A percentile compares a stretch with the other conserved stretches of the same genome.
These are phyloP conservation scores for Azemiops feae DNA, from an alignment of 2,113 vertebrate species.

Conservation along the genomic window DNA sequence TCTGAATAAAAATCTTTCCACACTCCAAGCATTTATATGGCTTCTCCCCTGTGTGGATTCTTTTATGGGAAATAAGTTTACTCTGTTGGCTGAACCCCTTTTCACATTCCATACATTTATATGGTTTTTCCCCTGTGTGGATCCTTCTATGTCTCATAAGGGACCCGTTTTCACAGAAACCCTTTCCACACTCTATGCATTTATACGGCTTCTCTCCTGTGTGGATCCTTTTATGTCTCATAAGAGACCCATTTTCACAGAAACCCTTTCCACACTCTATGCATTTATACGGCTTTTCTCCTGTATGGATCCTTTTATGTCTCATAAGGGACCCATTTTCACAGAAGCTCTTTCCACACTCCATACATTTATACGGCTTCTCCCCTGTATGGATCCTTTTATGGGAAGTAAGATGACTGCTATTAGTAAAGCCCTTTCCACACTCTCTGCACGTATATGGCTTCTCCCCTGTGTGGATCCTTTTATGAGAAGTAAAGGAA, in stretches of 20 bases:
- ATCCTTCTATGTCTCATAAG: neutral
- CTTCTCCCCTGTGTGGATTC: neutral
- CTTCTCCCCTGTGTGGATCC: neutral
- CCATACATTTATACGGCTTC: neutral
- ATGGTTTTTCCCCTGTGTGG: neutral
- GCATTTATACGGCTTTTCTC: neutral
- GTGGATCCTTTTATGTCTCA: neutral
- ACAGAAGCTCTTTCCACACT: neutral
- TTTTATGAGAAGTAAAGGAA: neutral
- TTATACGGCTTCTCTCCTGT: neutral
- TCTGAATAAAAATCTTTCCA: neutral
- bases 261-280: neutral
- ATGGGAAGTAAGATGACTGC: neutral
- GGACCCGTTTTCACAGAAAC: neutral
- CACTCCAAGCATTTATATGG: neutral
- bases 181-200: neutral
- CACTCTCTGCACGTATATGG: neutral
- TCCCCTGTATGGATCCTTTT: neutral
- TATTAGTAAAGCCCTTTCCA: neutral
- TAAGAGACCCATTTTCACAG: neutral
- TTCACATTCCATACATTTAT: neutral
- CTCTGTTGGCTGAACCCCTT: neutral
- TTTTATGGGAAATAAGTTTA: neutral
- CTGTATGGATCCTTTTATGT: neutral
- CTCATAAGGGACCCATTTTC: neutral